A percentile compares a stretch with the other conserved stretches of the same genome.
Evolutionary conservation across 2,113 vertebrate genomes (phyloP).

Genomic region (Platanista minor): DNA sequence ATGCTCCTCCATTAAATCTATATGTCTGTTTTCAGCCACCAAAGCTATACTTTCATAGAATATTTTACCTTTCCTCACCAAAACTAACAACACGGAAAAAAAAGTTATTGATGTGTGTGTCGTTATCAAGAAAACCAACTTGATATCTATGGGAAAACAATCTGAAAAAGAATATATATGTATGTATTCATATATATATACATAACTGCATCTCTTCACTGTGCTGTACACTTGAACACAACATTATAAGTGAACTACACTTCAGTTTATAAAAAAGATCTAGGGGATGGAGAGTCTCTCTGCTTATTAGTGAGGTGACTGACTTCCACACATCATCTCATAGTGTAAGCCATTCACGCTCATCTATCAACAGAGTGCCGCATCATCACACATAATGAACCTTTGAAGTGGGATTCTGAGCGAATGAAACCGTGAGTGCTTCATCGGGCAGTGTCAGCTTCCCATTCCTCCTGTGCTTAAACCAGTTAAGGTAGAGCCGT

Average conservation of each 20-base stretch:
- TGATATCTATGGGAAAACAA: neutral
- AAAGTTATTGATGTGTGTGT: neutral
- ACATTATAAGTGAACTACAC: neutral
- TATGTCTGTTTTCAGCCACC: neutral
- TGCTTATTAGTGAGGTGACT: neutral
- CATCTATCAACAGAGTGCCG: neutral
- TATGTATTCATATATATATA: no score
- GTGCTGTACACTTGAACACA: neutral
- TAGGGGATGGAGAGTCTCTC: neutral
- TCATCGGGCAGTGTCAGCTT: accelerated
- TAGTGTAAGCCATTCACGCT: neutral
- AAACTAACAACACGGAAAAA: neutral
- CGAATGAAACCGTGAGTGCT: neutral
- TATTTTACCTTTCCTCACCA: neutral
- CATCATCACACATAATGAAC: neutral
- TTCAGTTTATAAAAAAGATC: neutral
- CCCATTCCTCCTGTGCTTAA: neutral
- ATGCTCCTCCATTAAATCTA: neutral
- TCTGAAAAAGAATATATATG: neutral
- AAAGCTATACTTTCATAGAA: neutral
- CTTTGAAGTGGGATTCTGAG: neutral
- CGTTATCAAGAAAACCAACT: neutral
- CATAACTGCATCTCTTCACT: neutral
- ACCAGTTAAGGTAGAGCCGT: no score
- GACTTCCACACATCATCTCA: neutral